Base-by-base conservation (phyloP, 2,797 vertebrate species). In the Cynodonichthys magdalenae region DNA sequence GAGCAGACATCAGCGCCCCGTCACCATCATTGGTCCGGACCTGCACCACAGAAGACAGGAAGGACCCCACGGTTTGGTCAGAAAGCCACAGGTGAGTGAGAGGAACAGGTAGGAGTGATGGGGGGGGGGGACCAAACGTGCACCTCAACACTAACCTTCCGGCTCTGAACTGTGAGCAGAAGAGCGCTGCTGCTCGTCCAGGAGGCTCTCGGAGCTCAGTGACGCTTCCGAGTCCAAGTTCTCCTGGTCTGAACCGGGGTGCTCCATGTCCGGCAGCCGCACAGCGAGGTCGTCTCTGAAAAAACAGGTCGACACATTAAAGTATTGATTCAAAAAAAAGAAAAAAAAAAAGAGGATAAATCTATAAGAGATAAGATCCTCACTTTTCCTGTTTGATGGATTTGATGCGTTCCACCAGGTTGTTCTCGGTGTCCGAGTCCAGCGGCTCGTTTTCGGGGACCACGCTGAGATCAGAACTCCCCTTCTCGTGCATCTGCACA, bases 331-430 rank as follows among this genome's bases (percentile, higher is more conserved):
- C 6, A 55, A 31, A 50, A 36, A 20, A 2, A 8, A 2, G 10
- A 52, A 53, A 4, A 15, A 19, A 15, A 20, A 27, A 1, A n/a
- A 1, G 15, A 0, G 3, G 31, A 10, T 5, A 17, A 68, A 44
- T 0, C 46, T 3, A 54, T 17, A 53, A 2, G 39, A 1, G 10
- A 19, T 0, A 8, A 29, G n/a, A 45, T 47, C 81, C 93, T 92
- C 88, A 97, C 98, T 98, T 99, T 67, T 99, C 96, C 84, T 98
- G 95, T 82, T 98, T 98, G 83, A 99, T 96, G 28, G 95, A 97
- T 86, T 97, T 95, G 71, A 99, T 95, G 47, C 94, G 93, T 36
- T 96, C 95, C 0, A 99, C 87, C 83, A 99, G 92, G 65, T 94
- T 95, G 84, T 95, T 93, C 83, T 94, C 94, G 0, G 92, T 87